A percentile compares a stretch with the other conserved stretches of the same genome.
phyloP scores from a whole-genome alignment of 2,888 invertebrate genomes.

The Leptinotarsa peninsularis region DNA sequence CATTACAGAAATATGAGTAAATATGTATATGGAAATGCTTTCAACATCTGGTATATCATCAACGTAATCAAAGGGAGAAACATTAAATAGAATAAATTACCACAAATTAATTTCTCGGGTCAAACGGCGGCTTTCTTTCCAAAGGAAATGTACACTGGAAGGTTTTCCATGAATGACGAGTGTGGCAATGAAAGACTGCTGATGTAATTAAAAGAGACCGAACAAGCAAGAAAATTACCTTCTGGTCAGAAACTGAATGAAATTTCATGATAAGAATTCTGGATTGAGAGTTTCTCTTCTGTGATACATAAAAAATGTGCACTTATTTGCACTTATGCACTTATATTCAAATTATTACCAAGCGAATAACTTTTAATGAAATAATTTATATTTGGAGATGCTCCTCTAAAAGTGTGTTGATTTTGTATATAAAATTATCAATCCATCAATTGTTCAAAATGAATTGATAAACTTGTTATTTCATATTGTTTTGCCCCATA shows the following conservation, averaged over 20 bases:
- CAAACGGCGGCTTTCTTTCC: neutral
- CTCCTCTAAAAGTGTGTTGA: too few relatives aligned
- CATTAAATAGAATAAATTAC: slow-evolving; percentile 1
- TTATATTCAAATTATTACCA: neutral
- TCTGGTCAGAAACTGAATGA: neutral
- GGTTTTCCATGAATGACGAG: neutral
- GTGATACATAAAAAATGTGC: neutral
- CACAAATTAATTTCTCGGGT: neutral
- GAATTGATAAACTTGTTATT: too few relatives aligned
- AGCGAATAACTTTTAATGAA: too few relatives aligned
- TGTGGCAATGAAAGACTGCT: neutral
- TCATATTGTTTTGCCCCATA: too few relatives aligned
- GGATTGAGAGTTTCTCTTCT: neutral
- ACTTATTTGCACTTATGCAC: neutral
- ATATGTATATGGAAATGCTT: neutral
- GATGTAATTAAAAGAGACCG: neutral
- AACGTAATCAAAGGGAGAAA: neutral
- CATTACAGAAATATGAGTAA: neutral
- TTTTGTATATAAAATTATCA: too few relatives aligned
- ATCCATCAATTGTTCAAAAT: too few relatives aligned
- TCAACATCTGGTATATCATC: neutral
- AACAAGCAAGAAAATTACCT: neutral
- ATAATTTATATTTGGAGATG: too few relatives aligned
- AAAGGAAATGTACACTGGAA: neutral
- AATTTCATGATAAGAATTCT: neutral